Conservation (phyloP, 2,888 invertebrate species). For the Apodemia mormo region DNA sequence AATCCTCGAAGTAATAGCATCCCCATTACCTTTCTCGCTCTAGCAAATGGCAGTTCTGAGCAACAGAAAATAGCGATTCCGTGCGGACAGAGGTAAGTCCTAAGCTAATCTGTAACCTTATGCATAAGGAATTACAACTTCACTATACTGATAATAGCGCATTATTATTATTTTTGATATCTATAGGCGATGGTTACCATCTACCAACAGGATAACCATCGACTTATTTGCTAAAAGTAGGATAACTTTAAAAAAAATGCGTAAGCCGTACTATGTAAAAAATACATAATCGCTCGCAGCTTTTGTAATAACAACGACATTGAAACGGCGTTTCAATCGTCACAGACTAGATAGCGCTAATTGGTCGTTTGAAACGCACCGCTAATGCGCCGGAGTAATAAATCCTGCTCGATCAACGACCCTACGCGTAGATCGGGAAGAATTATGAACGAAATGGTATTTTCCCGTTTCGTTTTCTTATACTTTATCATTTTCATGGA, state of each 20-base stretch:
- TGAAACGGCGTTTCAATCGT: conserved; percentile 62
- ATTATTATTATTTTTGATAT: no score
- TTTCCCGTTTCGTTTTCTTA: not conserved
- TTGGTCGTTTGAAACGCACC: conserved; percentile 72
- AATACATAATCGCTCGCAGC: conserved; percentile 32
- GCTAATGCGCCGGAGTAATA: conserved; percentile 68
- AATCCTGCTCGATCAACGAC: conserved; percentile 53
- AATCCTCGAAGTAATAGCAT: no score
- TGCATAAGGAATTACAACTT: no score
- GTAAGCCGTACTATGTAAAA: not conserved
- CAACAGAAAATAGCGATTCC: no score
- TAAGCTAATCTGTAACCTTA: no score
- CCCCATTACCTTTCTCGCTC: no score
- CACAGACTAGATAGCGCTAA: conserved; percentile 68
- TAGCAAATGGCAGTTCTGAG: no score
- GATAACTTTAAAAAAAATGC: not conserved
- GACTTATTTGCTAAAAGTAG: no score
- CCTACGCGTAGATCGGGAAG: conserved; percentile 26
- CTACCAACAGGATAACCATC: no score
- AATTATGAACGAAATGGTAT: not conserved
- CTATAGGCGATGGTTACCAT: no score
- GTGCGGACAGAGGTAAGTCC: no score
- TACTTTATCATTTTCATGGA: not conserved
- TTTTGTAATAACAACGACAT: conserved; percentile 35
- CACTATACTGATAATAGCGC: no score